A percentile compares a stretch with the other conserved stretches of the same genome.
Conservation (phyloP, 2,888 invertebrate species). For the Drosophila falleni region DNA sequence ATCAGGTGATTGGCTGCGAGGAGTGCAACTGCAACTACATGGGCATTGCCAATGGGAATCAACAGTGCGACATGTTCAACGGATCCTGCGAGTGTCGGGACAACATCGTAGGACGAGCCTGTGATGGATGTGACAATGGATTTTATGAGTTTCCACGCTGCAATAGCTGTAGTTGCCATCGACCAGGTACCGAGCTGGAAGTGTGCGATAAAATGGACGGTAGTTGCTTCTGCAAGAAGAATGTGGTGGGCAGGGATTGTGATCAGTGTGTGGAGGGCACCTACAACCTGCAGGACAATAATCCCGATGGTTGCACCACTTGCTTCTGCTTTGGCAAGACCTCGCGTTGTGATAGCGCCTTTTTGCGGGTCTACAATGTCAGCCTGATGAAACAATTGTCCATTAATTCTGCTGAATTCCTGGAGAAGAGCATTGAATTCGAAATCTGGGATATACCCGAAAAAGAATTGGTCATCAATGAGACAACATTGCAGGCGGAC, state of each 20-base stretch:
- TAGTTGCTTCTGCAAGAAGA: slow-evolving; percentile 91
- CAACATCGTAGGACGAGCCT: slow-evolving; percentile 95
- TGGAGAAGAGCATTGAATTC: slow-evolving; percentile 72
- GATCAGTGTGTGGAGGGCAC: slow-evolving; percentile 95
- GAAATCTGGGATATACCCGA: slow-evolving; percentile 76
- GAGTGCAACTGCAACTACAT: slow-evolving; percentile 95
- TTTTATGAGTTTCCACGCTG: slow-evolving; percentile 96
- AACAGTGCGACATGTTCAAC: slow-evolving; percentile 94
- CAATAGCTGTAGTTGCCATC: slow-evolving; percentile 92
- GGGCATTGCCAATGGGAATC: slow-evolving; percentile 91
- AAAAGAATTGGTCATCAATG: slow-evolving; percentile 82
- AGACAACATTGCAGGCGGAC: slow-evolving; percentile 84
- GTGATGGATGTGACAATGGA: slow-evolving; percentile 94
- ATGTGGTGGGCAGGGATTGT: slow-evolving; percentile 91
- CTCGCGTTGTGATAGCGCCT: slow-evolving; percentile 92
- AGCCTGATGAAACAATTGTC: slow-evolving; percentile 82
- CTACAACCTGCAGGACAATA: slow-evolving; percentile 93
- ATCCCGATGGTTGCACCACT: slow-evolving; percentile 96
- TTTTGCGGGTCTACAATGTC: slow-evolving; percentile 86
- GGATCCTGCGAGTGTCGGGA: slow-evolving; percentile 95
- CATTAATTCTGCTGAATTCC: slow-evolving; percentile 78
- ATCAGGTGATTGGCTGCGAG: slow-evolving; percentile 97
- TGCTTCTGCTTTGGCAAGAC: slow-evolving; percentile 99
- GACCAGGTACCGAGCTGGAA: slow-evolving; percentile 92
- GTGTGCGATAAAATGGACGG: slow-evolving; percentile 92